Conservation (phyloP, 1,140 invertebrate species). For the Daktulosphaira vitifoliae region DNA sequence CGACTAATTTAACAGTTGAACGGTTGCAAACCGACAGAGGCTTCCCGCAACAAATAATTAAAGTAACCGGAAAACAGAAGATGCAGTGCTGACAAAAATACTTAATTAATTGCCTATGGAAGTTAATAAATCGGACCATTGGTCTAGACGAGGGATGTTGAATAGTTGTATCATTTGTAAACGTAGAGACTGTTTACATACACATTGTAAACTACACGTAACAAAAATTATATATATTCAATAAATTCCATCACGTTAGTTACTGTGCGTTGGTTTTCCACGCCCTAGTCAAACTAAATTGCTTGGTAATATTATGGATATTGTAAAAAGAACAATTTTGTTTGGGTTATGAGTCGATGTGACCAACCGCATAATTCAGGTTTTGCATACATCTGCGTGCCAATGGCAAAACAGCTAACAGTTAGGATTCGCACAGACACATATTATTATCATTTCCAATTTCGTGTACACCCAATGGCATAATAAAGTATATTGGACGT, state of each 20-base stretch:
- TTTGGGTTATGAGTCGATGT: constrained; percentile 11
- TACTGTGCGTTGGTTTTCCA: not conserved
- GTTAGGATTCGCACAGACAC: not conserved
- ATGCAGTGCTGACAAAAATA: too few species aligned
- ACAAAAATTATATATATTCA: too few species aligned
- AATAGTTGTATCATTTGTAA: too few species aligned
- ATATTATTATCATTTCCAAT: too few species aligned
- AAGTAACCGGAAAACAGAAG: constrained; percentile 12
- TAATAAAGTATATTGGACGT: too few species aligned
- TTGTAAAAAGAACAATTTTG: constrained; percentile 20
- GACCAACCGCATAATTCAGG: not conserved
- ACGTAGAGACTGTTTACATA: too few species aligned
- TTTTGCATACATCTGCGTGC: constrained; percentile 11
- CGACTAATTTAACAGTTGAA: constrained; percentile 30
- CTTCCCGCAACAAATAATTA: constrained; percentile 9
- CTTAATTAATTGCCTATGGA: too few species aligned
- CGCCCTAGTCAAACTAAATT: not conserved
- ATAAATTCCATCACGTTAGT: too few species aligned
- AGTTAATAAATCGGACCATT: too few species aligned
- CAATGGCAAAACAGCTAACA: not conserved
- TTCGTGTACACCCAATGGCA: too few species aligned
- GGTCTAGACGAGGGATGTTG: too few species aligned
- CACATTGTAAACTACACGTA: too few species aligned
- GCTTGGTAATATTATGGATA: not conserved
- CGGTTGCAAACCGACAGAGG: not conserved